A percentile compares a stretch with the other conserved stretches of the same genome.
These are phyloP conservation scores for Psammodynastes pulverulentus DNA, from an alignment of 2,113 vertebrate genomes.

Conservation along the genomic window DNA sequence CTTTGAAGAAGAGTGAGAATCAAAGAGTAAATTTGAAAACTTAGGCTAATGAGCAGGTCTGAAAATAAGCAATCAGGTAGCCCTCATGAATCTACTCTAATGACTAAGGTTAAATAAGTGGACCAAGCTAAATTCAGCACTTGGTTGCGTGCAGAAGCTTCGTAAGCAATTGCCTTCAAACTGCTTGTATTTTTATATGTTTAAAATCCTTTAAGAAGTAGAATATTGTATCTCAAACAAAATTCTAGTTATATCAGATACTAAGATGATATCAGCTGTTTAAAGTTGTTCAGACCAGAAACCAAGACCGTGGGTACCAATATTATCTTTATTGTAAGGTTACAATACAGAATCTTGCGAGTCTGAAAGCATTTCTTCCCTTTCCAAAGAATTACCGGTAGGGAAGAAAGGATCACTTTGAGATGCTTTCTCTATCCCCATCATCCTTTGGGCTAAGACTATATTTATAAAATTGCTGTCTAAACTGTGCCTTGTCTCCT, in stretches of 20 bases:
- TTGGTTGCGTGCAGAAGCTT: background rate
- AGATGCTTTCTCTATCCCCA: background rate
- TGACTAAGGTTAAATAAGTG: background rate
- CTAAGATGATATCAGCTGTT: background rate
- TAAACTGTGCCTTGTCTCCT: background rate
- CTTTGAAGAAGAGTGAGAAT: constrained; percentile 7
- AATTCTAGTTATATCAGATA: background rate
- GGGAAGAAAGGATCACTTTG: background rate
- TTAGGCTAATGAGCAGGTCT: background rate
- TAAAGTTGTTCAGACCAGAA: background rate
- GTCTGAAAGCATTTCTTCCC: background rate
- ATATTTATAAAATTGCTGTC: background rate
- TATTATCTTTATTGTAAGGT: background rate
- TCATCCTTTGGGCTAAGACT: background rate
- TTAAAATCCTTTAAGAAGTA: background rate
- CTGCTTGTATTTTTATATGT: background rate
- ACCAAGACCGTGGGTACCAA: background rate
- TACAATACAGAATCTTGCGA: background rate
- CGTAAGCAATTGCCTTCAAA: background rate
- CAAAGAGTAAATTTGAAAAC: constrained; percentile 1
- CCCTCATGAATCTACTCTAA: background rate
- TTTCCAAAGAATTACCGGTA: background rate
- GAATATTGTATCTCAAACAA: background rate
- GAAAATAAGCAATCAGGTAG: background rate
- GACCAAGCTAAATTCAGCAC: background rate